A percentile compares a stretch with the other conserved stretches of the same genome.
Evolutionary conservation across 2,113 vertebrate species (phyloP).

Genomic region (Hippocampus comes): DNA sequence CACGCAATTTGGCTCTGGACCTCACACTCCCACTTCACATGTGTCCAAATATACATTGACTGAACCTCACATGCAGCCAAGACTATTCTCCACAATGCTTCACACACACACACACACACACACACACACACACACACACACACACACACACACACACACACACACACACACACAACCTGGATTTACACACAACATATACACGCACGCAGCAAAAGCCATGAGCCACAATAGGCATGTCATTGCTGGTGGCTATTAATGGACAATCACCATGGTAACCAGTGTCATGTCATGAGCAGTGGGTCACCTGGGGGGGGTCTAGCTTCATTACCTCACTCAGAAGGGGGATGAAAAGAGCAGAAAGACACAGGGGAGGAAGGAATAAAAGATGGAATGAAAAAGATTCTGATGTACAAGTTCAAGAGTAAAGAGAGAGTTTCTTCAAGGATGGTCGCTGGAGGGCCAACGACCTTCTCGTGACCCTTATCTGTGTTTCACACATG

Average conservation of each 20-base stretch:
- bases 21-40: conserved; percentile 21
- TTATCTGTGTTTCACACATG: conserved; percentile 30
- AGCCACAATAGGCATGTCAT: conserved; percentile 51
- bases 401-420: conserved; percentile 8
- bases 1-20: conserved; percentile 45
- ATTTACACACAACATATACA: conserved; percentile 19
- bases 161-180: not conserved
- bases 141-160: no score
- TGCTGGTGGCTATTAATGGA: conserved; percentile 67
- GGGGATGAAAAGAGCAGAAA: conserved; percentile 8
- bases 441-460: conserved; percentile 15
- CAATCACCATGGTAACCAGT: conserved; percentile 72
- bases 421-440: conserved; percentile 19
- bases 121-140: no score
- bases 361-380: conserved; percentile 11
- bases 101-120: not conserved
- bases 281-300: conserved; percentile 62
- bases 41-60: conserved; percentile 28
- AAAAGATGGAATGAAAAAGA: conserved; percentile 11
- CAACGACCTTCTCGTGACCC: conserved; percentile 12
- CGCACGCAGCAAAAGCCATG: conserved; percentile 6
- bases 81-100: conserved; percentile 8
- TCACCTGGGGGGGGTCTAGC: conserved; percentile 67
- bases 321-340: conserved; percentile 6
- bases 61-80: conserved; percentile 25